Evolutionary conservation across 2,888 invertebrate genomes (phyloP).

Genomic region (Chrysopilus asiliformis): DNA sequence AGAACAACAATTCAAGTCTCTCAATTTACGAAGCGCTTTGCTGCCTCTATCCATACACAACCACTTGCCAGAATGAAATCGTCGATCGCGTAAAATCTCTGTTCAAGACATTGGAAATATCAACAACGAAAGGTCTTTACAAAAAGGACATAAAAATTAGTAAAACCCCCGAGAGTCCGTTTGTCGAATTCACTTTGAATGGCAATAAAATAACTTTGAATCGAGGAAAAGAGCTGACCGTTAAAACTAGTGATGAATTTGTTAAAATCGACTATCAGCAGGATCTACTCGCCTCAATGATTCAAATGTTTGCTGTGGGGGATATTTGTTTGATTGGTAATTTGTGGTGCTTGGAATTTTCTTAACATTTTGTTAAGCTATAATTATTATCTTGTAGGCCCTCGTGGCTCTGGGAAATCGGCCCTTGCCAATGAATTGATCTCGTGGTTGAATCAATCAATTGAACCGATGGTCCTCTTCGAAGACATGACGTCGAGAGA

Average conservation of each 20-base stretch:
- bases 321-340: constrained; percentile 75
- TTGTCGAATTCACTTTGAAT: constrained; percentile 22
- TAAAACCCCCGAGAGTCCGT: too few species aligned
- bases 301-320: constrained; percentile 61
- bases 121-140: constrained; percentile 9
- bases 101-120: constrained; percentile 47
- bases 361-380: background rate
- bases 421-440: constrained; percentile 66
- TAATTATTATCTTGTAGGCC: constrained; percentile 39
- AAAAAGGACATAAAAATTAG: constrained; percentile 2
- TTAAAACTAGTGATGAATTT: constrained; percentile 27
- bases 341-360: too few species aligned
- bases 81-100: constrained; percentile 56
- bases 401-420: constrained; percentile 88
- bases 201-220: constrained; percentile 38
- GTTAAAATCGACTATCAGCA: constrained; percentile 71
- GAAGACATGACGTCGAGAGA: constrained; percentile 97
- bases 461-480: constrained; percentile 84
- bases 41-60: constrained; percentile 70
- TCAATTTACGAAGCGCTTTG: constrained; percentile 55
- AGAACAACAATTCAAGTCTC: constrained; percentile 58
- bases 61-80: constrained; percentile 66
- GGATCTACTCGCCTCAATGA: constrained; percentile 57
- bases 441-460: constrained; percentile 57
- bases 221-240: constrained; percentile 21